A percentile compares a stretch with the other conserved stretches of the same genome.
These are phyloP conservation scores for Manduca sexta DNA, from an alignment of 1,140 invertebrate genomes.

Conservation along the genomic window DNA sequence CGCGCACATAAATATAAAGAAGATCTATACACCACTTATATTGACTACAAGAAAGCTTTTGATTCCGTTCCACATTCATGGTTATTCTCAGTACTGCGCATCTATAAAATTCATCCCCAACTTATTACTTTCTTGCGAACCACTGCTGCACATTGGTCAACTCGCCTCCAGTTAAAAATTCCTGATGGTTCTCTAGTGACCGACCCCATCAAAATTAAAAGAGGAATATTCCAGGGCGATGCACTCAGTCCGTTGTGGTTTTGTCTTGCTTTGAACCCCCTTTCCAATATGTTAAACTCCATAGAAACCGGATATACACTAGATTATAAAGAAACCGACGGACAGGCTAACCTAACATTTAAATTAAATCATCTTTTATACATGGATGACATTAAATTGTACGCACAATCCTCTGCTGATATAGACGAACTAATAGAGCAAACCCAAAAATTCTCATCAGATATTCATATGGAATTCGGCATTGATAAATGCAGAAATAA, in stretches of 20 bases:
- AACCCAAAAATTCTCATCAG: background rate
- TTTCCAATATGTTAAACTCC: background rate
- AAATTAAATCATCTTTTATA: no score
- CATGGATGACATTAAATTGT: no score
- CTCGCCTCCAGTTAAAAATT: background rate
- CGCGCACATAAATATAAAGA: background rate
- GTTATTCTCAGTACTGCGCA: background rate
- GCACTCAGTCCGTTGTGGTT: background rate
- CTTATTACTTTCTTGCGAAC: background rate
- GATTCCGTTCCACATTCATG: no score
- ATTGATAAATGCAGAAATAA: background rate
- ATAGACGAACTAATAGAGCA: background rate
- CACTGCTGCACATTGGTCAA: background rate
- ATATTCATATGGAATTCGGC: background rate
- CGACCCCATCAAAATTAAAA: background rate
- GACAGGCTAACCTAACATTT: no score
- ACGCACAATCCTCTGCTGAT: background rate
- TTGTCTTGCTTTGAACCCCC: no score
- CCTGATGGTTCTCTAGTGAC: background rate
- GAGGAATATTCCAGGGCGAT: slow-evolving; percentile 3
- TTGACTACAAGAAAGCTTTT: no score
- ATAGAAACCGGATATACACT: no score
- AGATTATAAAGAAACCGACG: no score
- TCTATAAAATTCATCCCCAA: slow-evolving; percentile 1
- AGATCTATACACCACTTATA: background rate